Evolutionary conservation across 2,888 invertebrate species (phyloP), one percentile per base, ranked within the genome.

Genomic region (Ganaspis brasiliensis): DNA sequence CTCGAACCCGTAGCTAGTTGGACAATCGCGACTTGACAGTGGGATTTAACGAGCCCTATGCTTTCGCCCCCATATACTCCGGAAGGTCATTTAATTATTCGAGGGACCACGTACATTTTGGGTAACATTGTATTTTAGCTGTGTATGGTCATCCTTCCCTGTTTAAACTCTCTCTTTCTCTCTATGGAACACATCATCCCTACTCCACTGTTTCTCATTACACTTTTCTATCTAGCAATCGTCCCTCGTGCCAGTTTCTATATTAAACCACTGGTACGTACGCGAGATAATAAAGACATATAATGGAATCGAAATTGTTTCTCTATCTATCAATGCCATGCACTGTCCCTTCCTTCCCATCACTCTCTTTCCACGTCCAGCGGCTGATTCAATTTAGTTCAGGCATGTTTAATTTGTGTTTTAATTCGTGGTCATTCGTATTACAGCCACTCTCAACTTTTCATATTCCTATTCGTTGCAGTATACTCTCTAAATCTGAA

Each of bases 21-120:
- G 87, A 90, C 90, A 90, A 89, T 90, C 90, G 88, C 89, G 89
- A 90, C 90, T 90, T 90, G 90, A 91, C 91, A 90, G 89, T 87
- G 88, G 89, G 90, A 87, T 90, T 91, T 90, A 91, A 91, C 91
- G 90, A 91, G 89, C 89, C 89, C 91, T 90, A 90, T 89, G 89
- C 89, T 85, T 79, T 71, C 82, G 80, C 81, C 85, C 80, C 83
- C 81, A 76, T 83, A 83, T 76, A 85, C 88, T 85, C 85, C 87
- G 87, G 88, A 90, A 88, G 91, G 90, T 91, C 91, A 91, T 91
- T 91, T 91, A 91, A 91, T 91, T 91, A 91, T 91, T 91, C 91
- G 83, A 82, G 86, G 82, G 81, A 81, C 74, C 81, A 76, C 79
- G 74, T 77, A 78, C 79, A 73, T 77, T 76, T 77, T 75, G 74